Evolutionary conservation across 2,797 vertebrate genomes (phyloP), one percentile per base, ranked within the genome.

Genomic region (Diplodus sargus): DNA sequence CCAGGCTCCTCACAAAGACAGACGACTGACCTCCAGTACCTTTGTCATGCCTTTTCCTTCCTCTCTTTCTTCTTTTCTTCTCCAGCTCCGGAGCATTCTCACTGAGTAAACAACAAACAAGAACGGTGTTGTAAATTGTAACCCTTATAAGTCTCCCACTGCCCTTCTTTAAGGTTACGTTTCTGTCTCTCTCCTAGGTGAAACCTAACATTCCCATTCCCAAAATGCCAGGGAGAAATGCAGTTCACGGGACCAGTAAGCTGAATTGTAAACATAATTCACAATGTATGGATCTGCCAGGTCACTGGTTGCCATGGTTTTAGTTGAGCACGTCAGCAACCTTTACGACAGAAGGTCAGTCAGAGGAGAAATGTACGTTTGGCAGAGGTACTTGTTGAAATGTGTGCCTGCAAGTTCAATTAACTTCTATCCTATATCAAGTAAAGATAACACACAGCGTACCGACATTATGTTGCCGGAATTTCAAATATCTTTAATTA

Each of bases 151-250:
- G 70, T 81, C 79, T 78, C 47, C 49, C 45, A 57, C 70, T 82
- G 75, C 48, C 77, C 71, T 54, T 80, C 74, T 86, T 70, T 70
- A 63, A 63, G 68, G 72, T 66, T 80, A 72, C 84, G 54, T 93
- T 90, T 91, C 85, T 92, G 57, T 57, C 30, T 68, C 70, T 93
- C 92, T 91, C 92, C 91, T 87, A 84, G 91, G 93, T 90, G 93
- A 94, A 89, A 70, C 57, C 75, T 47, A 77, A 87, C 84, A 84
- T 84, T 87, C 69, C 62, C 62, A 52, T 56, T 78, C 57, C 76
- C 59, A 62, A 75, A 72, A 85, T 74, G 65, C 82, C 79, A 74
- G 57, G 0, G 59, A 60, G 57, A 70, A 83, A 85, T 53, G 62
- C 22, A 25, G 53, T 70, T 84, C 67, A 73, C 3, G 25, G 66